phyloP scores from a whole-genome alignment of 1,140 invertebrate genomes.

The Tyrophagus putrescentiae region DNA sequence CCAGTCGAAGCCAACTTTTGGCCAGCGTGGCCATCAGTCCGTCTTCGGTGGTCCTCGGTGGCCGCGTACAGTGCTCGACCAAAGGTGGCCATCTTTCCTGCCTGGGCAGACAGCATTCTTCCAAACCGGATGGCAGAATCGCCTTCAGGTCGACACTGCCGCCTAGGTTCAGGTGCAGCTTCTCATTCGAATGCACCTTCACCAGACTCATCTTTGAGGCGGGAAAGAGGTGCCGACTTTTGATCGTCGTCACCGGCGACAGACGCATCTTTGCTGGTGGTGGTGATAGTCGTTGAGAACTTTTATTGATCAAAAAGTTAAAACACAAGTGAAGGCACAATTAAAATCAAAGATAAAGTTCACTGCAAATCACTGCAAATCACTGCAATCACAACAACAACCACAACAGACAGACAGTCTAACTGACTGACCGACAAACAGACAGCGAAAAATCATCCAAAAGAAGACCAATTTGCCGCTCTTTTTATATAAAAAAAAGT shows the following conservation, averaged over 20 bases:
- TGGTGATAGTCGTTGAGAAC: too few relatives aligned
- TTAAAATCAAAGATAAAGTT: too few relatives aligned
- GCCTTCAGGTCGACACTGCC: background rate
- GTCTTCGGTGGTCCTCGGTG: background rate
- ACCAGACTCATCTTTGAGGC: slow-evolving; percentile 1
- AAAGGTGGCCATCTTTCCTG: background rate
- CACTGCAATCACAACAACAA: too few relatives aligned
- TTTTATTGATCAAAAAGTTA: too few relatives aligned
- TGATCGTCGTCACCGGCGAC: background rate
- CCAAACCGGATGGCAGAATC: too few relatives aligned
- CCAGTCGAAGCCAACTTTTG: background rate
- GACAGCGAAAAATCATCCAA: too few relatives aligned
- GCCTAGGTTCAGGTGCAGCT: background rate
- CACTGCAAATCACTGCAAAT: too few relatives aligned
- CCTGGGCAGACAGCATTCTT: background rate
- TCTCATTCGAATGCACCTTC: slow-evolving; percentile 7
- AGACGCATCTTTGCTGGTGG: slow-evolving; percentile 1
- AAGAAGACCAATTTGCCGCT: too few relatives aligned
- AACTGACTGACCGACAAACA: too few relatives aligned
- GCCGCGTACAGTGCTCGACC: background rate
- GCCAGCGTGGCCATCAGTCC: background rate
- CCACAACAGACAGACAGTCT: too few relatives aligned
- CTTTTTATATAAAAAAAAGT: too few relatives aligned
- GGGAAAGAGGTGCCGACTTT: background rate
- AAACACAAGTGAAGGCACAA: too few relatives aligned